These are phyloP conservation scores for Palythoa caribaeorum DNA, from an alignment of 92 coral and sea anemone genomes.

Conservation along the genomic window DNA sequence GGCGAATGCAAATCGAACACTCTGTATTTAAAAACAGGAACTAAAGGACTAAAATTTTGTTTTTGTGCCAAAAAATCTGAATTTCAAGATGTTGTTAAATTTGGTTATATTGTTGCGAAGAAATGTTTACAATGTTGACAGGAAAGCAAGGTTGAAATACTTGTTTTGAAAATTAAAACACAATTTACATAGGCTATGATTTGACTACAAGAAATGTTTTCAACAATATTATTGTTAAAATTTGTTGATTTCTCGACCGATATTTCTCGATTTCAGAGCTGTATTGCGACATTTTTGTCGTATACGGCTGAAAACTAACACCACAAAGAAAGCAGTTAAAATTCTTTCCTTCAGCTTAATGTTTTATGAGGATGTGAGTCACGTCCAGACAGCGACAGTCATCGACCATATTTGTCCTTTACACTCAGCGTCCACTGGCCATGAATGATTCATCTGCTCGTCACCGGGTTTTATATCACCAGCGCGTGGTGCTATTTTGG, in stretches of 20 bases:
- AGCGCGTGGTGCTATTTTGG: conserved; percentile 89
- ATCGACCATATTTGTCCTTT: conserved; percentile 24
- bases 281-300: no score
- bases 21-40: neutral
- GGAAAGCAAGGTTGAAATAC: conserved; percentile 18
- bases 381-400: conserved; percentile 16
- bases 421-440: neutral
- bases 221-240: neutral
- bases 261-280: neutral
- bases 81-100: neutral
- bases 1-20: neutral
- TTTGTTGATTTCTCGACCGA: neutral
- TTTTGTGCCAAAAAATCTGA: neutral
- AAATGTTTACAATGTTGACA: neutral
- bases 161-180: conserved; percentile 44
- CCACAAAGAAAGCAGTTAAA: neutral
- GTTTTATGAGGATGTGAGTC: neutral
- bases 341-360: conserved; percentile 1
- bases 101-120: neutral
- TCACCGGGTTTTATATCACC: conserved; percentile 71
- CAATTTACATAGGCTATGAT: conserved; percentile 10
- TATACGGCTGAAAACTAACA: neutral
- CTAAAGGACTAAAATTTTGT: neutral
- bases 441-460: conserved; percentile 30
- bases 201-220: neutral